Conservation (phyloP, 1,140 invertebrate species). For the Tachypleus tridentatus region DNA sequence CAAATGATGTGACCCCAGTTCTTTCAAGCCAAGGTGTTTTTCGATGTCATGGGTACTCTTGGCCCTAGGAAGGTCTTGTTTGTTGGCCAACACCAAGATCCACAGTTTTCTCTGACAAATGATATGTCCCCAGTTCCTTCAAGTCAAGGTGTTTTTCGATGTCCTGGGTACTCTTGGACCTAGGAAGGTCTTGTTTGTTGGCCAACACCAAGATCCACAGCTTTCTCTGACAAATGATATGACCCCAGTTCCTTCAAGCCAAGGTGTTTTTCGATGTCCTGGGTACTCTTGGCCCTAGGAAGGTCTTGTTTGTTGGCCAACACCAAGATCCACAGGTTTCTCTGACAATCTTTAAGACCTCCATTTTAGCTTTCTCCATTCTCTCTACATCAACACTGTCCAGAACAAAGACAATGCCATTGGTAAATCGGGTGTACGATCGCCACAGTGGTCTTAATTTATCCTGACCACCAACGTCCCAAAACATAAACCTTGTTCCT, state of each 20-base stretch:
- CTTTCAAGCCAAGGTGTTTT: conserved; percentile 72
- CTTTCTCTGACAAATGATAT: conserved; percentile 54
- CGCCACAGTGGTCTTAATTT: conserved; percentile 86
- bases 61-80: conserved; percentile 82
- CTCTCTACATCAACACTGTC: conserved; percentile 79
- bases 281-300: conserved; percentile 70
- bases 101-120: conserved; percentile 73
- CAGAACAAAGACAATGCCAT: conserved; percentile 85
- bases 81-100: conserved; percentile 84
- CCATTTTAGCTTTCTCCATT: conserved; percentile 90
- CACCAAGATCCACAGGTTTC: conserved; percentile 78
- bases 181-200: conserved; percentile 87
- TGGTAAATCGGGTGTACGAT: conserved; percentile 78
- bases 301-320: conserved; percentile 89
- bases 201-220: conserved; percentile 80
- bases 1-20: conserved; percentile 51
- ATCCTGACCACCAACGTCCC: conserved; percentile 88
- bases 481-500: conserved; percentile 55
- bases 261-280: conserved; percentile 71
- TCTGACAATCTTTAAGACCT: conserved; percentile 73
- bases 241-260: conserved; percentile 66
- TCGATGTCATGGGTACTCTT: conserved; percentile 75
- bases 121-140: conserved; percentile 54
- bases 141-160: conserved; percentile 74
- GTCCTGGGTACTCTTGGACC: conserved; percentile 70